These are phyloP conservation scores for Anagrus nilaparvatae DNA, from an alignment of 1,140 invertebrate genomes.

Conservation along the genomic window DNA sequence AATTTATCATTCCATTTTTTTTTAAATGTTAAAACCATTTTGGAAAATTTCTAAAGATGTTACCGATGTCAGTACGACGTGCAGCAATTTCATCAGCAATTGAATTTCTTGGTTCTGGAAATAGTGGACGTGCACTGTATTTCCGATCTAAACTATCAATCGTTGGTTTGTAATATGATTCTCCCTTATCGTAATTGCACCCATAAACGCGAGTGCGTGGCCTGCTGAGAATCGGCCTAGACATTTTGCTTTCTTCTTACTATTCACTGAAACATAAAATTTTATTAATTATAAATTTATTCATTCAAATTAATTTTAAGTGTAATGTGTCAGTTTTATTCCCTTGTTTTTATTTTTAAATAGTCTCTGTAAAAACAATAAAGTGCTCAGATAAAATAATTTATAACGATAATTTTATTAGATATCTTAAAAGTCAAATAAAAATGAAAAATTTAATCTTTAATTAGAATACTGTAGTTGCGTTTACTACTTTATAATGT, in stretches of 20 bases:
- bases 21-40: slow-evolving; percentile 38
- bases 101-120: slow-evolving; percentile 38
- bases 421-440: neutral
- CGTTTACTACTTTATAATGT: too few species aligned
- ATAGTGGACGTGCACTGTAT: slow-evolving; percentile 44
- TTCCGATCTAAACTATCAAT: slow-evolving; percentile 64
- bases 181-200: slow-evolving; percentile 69
- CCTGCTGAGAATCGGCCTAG: slow-evolving; percentile 45
- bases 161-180: slow-evolving; percentile 65
- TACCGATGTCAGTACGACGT: slow-evolving; percentile 42
- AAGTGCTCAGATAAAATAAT: neutral
- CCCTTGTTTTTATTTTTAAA: neutral
- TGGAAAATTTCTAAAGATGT: slow-evolving; percentile 43
- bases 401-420: neutral
- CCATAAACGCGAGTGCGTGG: slow-evolving; percentile 67
- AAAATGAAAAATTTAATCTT: too few species aligned
- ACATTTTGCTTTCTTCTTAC: slow-evolving; percentile 26
- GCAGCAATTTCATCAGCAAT: slow-evolving; percentile 40
- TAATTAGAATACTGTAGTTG: too few species aligned
- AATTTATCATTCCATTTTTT: too few species aligned
- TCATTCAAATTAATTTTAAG: slow-evolving; percentile 3
- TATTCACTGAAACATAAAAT: slow-evolving; percentile 16
- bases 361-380: neutral
- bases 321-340: neutral
- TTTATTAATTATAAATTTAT: too few species aligned